Conservation (phyloP, 2,113 vertebrate species). For the Clarias batrachus region DNA sequence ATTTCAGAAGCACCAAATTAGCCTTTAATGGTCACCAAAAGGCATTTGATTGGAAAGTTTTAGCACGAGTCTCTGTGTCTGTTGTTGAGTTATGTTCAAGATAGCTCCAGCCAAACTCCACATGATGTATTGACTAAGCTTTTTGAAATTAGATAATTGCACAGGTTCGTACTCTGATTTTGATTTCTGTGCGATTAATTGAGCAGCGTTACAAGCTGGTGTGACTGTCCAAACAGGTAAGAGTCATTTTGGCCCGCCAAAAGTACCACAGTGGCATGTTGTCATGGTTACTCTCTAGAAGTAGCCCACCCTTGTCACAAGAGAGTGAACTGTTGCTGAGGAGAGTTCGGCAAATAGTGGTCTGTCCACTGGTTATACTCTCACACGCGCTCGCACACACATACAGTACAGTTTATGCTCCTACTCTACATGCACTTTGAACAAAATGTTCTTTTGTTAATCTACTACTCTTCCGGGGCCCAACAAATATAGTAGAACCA, state of each 20-base stretch:
- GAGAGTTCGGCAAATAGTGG: conserved; percentile 22
- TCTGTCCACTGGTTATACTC: conserved; percentile 34
- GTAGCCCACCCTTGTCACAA: conserved; percentile 14
- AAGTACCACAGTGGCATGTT: conserved; percentile 45
- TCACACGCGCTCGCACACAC: conserved; percentile 14
- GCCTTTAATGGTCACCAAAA: too few relatives aligned
- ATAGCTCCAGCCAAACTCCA: too few relatives aligned
- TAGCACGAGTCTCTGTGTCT: too few relatives aligned
- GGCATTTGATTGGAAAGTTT: too few relatives aligned
- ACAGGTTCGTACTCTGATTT: too few relatives aligned
- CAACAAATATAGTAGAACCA: neutral
- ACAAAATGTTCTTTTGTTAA: neutral
- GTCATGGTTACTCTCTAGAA: conserved; percentile 51
- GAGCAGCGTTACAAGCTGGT: neutral
- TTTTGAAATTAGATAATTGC: too few relatives aligned
- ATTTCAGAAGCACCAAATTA: too few relatives aligned
- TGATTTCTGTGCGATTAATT: too few relatives aligned
- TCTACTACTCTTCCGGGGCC: neutral
- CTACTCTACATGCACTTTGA: conserved; percentile 19
- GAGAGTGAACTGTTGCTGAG: conserved; percentile 30
- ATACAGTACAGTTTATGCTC: conserved; percentile 6
- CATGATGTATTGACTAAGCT: too few relatives aligned
- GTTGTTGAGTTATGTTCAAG: too few relatives aligned
- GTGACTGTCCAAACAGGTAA: conserved; percentile 12
- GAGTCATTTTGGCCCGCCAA: conserved; percentile 10